A percentile compares a stretch with the other conserved stretches of the same genome.
Evolutionary conservation across 2,113 vertebrate genomes (phyloP).

Genomic region (Pluvianellus socialis): DNA sequence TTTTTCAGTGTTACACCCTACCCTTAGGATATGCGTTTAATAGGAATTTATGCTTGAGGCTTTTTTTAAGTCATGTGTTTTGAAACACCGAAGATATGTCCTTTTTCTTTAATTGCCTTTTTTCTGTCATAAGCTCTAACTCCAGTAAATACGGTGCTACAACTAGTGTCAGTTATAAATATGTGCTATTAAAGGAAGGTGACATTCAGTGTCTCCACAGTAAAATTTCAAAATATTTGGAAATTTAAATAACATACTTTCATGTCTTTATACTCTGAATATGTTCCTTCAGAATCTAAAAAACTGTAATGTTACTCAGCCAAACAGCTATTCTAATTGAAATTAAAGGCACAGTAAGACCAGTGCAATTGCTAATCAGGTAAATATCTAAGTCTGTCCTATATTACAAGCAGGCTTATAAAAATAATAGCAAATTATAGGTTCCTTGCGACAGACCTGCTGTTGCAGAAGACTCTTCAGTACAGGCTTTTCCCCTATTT

Average conservation of each 20-base stretch:
- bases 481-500: slow-evolving; percentile 47
- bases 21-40: not conserved
- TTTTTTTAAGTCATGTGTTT: not conserved
- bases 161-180: slow-evolving; percentile 38
- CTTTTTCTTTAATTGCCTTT: not conserved
- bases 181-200: slow-evolving; percentile 12
- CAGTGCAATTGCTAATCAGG: slow-evolving; percentile 44
- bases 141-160: not conserved
- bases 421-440: slow-evolving; percentile 54
- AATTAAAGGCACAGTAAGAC: slow-evolving; percentile 64
- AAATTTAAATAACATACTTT: slow-evolving; percentile 47
- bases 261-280: slow-evolving; percentile 54
- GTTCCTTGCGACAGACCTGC: slow-evolving; percentile 44
- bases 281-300: slow-evolving; percentile 50
- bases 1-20: not conserved
- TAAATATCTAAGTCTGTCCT: slow-evolving; percentile 46
- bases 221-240: slow-evolving; percentile 63
- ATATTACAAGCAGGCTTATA: slow-evolving; percentile 47
- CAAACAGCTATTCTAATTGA: slow-evolving; percentile 59
- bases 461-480: slow-evolving; percentile 7
- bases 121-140: not conserved
- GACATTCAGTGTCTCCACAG: slow-evolving; percentile 11
- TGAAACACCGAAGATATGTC: not conserved
- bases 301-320: slow-evolving; percentile 14
- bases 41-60: not conserved